These are phyloP conservation scores for Oophaga pumilio DNA, from an alignment of 2,113 vertebrate species.

Conservation along the genomic window DNA sequence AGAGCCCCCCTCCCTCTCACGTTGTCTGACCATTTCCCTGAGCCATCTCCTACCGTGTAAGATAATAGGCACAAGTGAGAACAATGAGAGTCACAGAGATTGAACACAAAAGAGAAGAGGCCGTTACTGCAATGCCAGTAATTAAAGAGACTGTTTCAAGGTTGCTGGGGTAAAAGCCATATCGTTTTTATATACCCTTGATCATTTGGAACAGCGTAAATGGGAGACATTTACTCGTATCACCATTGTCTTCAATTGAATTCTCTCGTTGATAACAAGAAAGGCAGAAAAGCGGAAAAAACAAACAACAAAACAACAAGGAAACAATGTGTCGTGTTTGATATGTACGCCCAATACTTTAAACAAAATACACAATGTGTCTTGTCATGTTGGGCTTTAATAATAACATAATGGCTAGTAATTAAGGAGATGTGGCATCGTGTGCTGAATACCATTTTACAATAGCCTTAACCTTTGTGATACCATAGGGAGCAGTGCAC, in stretches of 20 bases:
- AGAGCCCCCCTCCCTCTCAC: constrained; percentile 65
- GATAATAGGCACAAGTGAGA: constrained; percentile 30
- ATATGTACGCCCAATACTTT: constrained; percentile 26
- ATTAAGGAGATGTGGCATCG: constrained; percentile 15
- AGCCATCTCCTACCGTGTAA: constrained; percentile 23
- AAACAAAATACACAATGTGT: constrained; percentile 6
- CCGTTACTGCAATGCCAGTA: constrained; percentile 72
- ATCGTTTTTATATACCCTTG: constrained; percentile 75
- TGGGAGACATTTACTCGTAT: constrained; percentile 49
- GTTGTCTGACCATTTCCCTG: constrained; percentile 57
- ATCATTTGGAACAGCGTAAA: constrained; percentile 65
- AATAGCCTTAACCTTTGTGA: constrained; percentile 9
- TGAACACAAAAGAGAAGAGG: constrained; percentile 57
- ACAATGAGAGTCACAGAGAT: background rate
- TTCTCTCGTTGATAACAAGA: constrained; percentile 38
- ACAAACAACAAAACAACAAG: constrained; percentile 13
- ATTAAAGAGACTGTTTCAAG: constrained; percentile 78
- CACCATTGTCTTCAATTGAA: constrained; percentile 45
- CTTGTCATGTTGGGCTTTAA: constrained; percentile 27
- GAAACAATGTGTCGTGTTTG: background rate
- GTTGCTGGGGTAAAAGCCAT: constrained; percentile 76
- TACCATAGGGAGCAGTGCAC: background rate
- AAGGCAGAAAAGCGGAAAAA: background rate
- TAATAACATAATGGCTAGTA: constrained; percentile 36
- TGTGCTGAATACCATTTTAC: background rate